Base-by-base conservation (phyloP, 2,888 invertebrate species). In the Zygaena filipendulae region DNA sequence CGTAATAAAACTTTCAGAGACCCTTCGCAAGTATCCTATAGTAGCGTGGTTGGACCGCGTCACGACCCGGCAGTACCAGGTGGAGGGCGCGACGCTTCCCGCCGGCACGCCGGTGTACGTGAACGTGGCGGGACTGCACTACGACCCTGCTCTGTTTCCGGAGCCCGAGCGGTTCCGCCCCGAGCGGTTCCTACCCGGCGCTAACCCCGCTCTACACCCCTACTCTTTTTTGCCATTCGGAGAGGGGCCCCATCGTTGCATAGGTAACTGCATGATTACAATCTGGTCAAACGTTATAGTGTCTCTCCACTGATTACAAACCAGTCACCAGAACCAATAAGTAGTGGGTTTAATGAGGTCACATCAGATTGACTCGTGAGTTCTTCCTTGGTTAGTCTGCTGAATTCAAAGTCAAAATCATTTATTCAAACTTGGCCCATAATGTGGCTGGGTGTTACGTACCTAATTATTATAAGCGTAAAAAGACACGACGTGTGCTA, bases 41-140 rank as follows among this genome's bases (percentile, higher is more conserved):
- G 35, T 38, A 33, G 35, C 35, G 0, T 38, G 25, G 27, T 12
- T 38, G 8, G 38, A 38, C 14, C 26, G 40, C 9, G 14, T 38
- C 3, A 33, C 38, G 2, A 12, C 21, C 1, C 13, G 23, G n/a
- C 33, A 36, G 19, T 42, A 42, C 24, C 14, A 35, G 16, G 24
- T 42, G 3, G 41, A 36, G 6, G 27, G 31, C 6, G 30, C 39
- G 13, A 33, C 30, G 1, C 24, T 41, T 1, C 11, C 18, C 0
- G 29, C 25, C 3, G 42, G 42, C 0, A 42, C 38, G 2, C 37
- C 39, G 6, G 29, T 42, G 2, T 42, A 36, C 13, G 34, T 39
- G 4, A 33, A 33, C 30, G 33, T 22, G 1, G 13, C 30, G 1
- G 40, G 33, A 3, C 29, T 33, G 7, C 23, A 23, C 8, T 21